A percentile compares a stretch with the other conserved stretches of the same genome.
Conservation (phyloP, 2,113 vertebrate species). For the Oxyruncus cristatus region DNA sequence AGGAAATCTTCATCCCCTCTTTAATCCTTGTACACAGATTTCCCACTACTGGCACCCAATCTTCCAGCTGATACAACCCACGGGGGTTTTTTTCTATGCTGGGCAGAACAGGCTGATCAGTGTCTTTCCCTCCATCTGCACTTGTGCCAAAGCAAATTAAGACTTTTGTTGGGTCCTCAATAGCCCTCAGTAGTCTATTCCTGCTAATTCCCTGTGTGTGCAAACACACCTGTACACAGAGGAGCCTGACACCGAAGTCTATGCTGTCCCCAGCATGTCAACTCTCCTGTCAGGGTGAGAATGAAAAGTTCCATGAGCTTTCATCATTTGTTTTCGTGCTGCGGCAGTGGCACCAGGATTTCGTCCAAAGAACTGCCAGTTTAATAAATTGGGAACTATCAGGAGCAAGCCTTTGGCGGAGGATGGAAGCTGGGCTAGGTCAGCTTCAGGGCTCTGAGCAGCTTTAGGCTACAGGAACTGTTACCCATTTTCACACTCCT, state of each 20-base stretch:
- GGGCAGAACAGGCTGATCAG: background rate
- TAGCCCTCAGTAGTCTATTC: background rate
- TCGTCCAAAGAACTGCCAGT: background rate
- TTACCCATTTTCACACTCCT: background rate
- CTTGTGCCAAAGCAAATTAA: background rate
- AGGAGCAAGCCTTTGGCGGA: background rate
- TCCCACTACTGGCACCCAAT: background rate
- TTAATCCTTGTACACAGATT: background rate
- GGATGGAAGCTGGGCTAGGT: background rate
- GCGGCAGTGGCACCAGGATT: background rate
- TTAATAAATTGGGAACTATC: background rate
- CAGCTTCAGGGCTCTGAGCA: background rate
- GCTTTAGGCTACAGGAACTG: background rate
- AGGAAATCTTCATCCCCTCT: background rate
- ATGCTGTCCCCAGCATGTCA: fast-evolving
- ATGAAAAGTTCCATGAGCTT: background rate
- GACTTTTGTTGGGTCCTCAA: background rate
- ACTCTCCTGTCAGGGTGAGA: background rate
- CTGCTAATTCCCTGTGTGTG: background rate
- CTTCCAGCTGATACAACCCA: background rate
- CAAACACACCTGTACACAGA: background rate
- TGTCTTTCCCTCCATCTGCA: background rate
- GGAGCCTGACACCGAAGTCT: background rate
- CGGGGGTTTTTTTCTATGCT: background rate
- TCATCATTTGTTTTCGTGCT: background rate